phyloP scores from a whole-genome alignment of 2,113 vertebrate genomes.

The Chinchilla lanigera region DNA sequence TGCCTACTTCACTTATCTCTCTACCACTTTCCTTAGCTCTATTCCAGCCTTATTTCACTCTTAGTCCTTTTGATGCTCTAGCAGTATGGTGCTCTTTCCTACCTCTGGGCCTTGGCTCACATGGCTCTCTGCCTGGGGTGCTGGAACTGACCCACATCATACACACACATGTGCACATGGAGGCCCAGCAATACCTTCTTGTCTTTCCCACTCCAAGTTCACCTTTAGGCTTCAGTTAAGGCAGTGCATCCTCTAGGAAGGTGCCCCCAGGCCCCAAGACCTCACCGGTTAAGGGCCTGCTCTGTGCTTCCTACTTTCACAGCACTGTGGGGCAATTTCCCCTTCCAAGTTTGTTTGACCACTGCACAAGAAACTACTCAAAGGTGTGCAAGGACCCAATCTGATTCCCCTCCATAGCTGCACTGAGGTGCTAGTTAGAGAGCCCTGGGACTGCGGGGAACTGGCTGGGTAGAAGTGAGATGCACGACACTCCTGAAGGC shows the following conservation, averaged over 20 bases:
- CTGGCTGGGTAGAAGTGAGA: neutral
- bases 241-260: neutral
- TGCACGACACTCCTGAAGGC: neutral
- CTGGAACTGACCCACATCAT: neutral
- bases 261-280: neutral
- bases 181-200: neutral
- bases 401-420: neutral
- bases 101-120: neutral
- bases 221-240: neutral
- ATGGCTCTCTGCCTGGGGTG: neutral
- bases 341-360: neutral
- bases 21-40: neutral
- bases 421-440: neutral
- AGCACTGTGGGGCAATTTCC: neutral
- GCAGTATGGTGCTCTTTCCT: neutral
- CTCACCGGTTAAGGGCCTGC: neutral
- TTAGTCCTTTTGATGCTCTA: too few species aligned
- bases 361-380: neutral
- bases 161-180: neutral
- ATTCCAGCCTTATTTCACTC: neutral
- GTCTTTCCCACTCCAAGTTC: neutral
- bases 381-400: neutral
- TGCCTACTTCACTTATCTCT: neutral
- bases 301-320: neutral
- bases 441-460: neutral